A percentile compares a stretch with the other conserved stretches of the same genome.
phyloP scores from a whole-genome alignment of 2,113 vertebrate genomes.

The Lepus europaeus region DNA sequence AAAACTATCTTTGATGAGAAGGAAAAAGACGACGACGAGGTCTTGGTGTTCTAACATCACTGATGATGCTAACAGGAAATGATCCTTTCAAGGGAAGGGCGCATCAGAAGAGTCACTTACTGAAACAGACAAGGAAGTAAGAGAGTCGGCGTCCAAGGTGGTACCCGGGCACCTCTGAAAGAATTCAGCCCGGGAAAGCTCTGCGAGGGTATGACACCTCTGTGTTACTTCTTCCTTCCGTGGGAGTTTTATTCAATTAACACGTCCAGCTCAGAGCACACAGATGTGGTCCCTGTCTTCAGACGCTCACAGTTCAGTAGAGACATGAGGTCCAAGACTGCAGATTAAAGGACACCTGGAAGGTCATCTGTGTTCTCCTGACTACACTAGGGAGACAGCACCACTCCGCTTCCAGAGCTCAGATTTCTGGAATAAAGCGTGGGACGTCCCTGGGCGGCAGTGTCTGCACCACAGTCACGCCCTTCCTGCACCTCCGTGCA shows the following conservation, averaged over 20 bases:
- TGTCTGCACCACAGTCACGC: neutral
- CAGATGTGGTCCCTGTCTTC: neutral
- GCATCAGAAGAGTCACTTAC: neutral
- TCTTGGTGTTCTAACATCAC: neutral
- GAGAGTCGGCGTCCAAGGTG: neutral
- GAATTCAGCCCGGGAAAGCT: neutral
- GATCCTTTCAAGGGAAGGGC: neutral
- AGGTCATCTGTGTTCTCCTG: neutral
- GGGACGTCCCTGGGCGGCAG: neutral
- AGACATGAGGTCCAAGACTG: neutral
- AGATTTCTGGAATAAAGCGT: neutral
- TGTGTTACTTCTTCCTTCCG: neutral
- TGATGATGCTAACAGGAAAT: neutral
- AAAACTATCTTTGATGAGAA: conserved; percentile 44
- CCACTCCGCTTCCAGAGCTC: neutral
- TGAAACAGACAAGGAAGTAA: neutral
- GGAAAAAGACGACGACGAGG: neutral
- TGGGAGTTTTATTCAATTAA: conserved; percentile 2
- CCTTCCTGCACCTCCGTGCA: neutral
- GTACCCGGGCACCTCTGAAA: conserved; percentile 2
- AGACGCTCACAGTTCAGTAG: neutral
- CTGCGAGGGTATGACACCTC: neutral
- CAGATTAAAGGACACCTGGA: neutral
- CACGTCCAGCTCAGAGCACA: conserved; percentile 21
- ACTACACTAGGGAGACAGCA: neutral